Evolutionary conservation across 2,797 vertebrate species (phyloP), one percentile per base, ranked within the genome.

Genomic region (Scarus forsteni): DNA sequence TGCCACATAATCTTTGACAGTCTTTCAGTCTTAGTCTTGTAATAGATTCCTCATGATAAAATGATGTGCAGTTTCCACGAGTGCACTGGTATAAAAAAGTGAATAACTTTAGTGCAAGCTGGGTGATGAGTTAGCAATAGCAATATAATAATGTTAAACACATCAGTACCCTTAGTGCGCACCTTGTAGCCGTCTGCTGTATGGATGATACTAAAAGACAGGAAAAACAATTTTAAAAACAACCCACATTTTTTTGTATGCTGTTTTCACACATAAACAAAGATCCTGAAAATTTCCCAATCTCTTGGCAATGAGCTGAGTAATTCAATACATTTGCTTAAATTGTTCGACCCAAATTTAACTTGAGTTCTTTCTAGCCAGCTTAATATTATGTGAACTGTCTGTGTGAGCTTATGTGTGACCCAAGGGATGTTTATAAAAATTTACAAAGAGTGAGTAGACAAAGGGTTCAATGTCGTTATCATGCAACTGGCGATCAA

Each of bases 141-240:
- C 55, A 58, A 43, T 60, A 18, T 53, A 19, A 14, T 50, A 15
- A 73, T 70, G 50, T 52, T 66, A 45, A 39, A 61, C 60, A 73
- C 56, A 60, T 38, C 16, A 73, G 7, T 57, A 66, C 53, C 55
- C 57, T 70, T 16, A 53, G 18, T 51, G 27, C 51, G 65, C 67
- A 53, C 44, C 53, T 61, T 57, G n/a, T 43, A 68, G 18, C 42
- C 18, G 57, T 70, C 62, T 67, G 51, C 60, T 42, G 67, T 49
- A 36, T 56, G 36, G 19, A 45, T 52, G 18, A 54, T 62, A 60
- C 44, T 10, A 66, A 54, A 72, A 73, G 14, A 60, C 27, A 18
- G 66, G 50, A 45, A 45, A 39, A 38, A 39, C 38, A 44, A 14
- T 15, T 55, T 38, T 61, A 55, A 60, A 64, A 77, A 67, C 50